A percentile compares a stretch with the other conserved stretches of the same genome.
phyloP scores from a whole-genome alignment of 1,140 invertebrate genomes.

The Pogonus chalceus region DNA sequence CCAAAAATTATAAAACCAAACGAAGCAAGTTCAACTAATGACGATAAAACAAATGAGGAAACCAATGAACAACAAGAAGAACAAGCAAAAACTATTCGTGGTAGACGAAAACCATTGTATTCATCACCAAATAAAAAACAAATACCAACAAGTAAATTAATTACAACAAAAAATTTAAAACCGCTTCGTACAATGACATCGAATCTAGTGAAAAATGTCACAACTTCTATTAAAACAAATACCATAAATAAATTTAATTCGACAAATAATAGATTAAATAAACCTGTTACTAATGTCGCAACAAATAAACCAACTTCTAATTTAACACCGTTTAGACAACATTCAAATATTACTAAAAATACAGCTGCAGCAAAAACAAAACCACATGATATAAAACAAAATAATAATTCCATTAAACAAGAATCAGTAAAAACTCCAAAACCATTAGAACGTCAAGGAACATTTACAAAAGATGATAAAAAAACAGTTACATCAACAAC shows the following conservation, averaged over 20 bases:
- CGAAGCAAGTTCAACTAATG: conserved; percentile 36
- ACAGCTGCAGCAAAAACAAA: conserved; percentile 12
- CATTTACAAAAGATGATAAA: conserved; percentile 75
- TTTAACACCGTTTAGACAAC: conserved; percentile 24
- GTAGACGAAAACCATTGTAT: conserved; percentile 63
- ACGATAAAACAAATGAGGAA: conserved; percentile 32
- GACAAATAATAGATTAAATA: too few relatives aligned
- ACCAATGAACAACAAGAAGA: conserved; percentile 27
- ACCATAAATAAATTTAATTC: conserved; percentile 19
- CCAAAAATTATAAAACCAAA: conserved; percentile 34
- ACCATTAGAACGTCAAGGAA: conserved; percentile 70
- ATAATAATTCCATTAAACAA: conserved; percentile 15
- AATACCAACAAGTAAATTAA: conserved; percentile 1
- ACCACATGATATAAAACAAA: conserved; percentile 20
- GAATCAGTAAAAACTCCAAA: conserved; percentile 32
- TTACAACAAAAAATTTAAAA: conserved; percentile 14
- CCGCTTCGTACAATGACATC: conserved; percentile 24
- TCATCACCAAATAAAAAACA: conserved; percentile 39
- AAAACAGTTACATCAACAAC: conserved; percentile 18
- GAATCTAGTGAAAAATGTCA: conserved; percentile 27
- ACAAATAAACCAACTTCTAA: conserved; percentile 16
- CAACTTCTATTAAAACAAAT: conserved; percentile 21
- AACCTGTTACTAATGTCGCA: conserved; percentile 14
- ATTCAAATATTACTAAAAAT: conserved; percentile 25
- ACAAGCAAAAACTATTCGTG: conserved; percentile 58